Evolutionary conservation across 2,113 vertebrate species (phyloP).

Genomic region (Chunga burmeisteri): DNA sequence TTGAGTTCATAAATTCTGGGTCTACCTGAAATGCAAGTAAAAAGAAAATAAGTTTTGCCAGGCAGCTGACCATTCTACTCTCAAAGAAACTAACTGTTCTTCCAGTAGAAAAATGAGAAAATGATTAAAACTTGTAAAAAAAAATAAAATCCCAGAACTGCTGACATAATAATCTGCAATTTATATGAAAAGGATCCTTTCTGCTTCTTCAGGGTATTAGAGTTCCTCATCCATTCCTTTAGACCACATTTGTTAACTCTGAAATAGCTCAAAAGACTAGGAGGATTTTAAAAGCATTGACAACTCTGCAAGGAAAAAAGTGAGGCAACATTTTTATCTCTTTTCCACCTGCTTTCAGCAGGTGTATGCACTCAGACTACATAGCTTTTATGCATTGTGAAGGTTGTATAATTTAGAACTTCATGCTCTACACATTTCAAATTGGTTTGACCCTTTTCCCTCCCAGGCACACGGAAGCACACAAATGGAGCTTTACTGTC

Average conservation of each 20-base stretch:
- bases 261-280: constrained; percentile 23
- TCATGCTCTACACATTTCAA: constrained; percentile 23
- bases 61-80: background rate
- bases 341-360: constrained; percentile 41
- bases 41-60: background rate
- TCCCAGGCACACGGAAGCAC: background rate
- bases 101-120: constrained; percentile 16
- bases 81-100: constrained; percentile 4
- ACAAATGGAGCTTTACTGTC: background rate
- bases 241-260: constrained; percentile 16
- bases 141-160: background rate
- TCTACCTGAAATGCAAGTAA: background rate
- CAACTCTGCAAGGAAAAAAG: background rate
- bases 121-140: constrained; percentile 10
- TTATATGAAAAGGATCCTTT: constrained; percentile 46
- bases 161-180: constrained; percentile 52
- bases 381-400: constrained; percentile 19
- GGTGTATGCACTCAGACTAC: background rate
- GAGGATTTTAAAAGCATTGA: constrained; percentile 38
- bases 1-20: background rate
- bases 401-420: constrained; percentile 32
- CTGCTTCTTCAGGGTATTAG: constrained; percentile 14
- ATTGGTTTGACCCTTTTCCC: constrained; percentile 32
- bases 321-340: constrained; percentile 45
- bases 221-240: background rate